These are phyloP conservation scores for Eristalinus aeneus DNA, from an alignment of 2,888 invertebrate species.

Conservation along the genomic window DNA sequence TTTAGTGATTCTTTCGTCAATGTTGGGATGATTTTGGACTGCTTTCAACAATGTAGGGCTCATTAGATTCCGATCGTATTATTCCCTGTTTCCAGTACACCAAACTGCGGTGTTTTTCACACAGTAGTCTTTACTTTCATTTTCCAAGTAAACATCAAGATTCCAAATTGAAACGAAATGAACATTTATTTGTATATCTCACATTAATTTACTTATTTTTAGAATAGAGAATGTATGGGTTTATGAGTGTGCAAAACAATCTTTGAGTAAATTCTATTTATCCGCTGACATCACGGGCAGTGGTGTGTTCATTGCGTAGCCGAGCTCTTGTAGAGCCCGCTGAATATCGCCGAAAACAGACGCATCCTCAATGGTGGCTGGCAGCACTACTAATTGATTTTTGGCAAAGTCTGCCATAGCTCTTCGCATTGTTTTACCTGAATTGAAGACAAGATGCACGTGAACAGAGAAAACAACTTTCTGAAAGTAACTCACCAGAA, in stretches of 20 bases:
- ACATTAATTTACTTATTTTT: neutral
- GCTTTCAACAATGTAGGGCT: no score
- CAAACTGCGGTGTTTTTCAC: no score
- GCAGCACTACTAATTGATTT: conserved; percentile 89
- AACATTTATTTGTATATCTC: neutral
- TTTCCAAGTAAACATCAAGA: neutral
- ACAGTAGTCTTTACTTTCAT: no score
- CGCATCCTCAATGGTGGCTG: conserved; percentile 94
- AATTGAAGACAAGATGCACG: neutral
- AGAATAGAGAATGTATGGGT: neutral
- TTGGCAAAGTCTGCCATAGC: conserved; percentile 92
- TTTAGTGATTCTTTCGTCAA: no score
- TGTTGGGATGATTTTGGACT: no score
- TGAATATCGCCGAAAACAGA: conserved; percentile 90
- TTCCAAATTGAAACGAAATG: neutral
- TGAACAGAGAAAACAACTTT: conserved; percentile 78
- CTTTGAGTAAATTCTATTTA: conserved; percentile 38
- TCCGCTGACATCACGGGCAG: conserved; percentile 81
- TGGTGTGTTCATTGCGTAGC: conserved; percentile 87
- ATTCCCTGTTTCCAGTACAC: no score
- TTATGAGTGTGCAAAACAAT: neutral
- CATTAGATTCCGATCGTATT: no score
- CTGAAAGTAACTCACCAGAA: conserved; percentile 84
- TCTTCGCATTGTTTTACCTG: conserved; percentile 85
- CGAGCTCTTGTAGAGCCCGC: conserved; percentile 87